Evolutionary conservation across 1,140 invertebrate species (phyloP).

Genomic region (Trichogramma pretiosum): DNA sequence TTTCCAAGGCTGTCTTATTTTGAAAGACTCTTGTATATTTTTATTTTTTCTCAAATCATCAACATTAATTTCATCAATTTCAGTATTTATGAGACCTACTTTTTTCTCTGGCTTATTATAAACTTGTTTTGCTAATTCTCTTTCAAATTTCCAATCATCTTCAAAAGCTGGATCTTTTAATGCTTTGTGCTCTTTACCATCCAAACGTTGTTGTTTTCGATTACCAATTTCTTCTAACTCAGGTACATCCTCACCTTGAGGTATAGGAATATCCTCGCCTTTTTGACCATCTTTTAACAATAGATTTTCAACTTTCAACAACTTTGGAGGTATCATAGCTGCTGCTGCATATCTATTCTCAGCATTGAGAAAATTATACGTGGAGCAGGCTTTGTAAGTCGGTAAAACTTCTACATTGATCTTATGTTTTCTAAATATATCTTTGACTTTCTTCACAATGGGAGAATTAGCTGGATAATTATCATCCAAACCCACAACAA

Average conservation of each 20-base stretch:
- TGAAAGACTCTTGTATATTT: not conserved
- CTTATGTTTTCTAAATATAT: slow-evolving; percentile 48
- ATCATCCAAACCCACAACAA: slow-evolving; percentile 67
- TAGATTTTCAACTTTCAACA: slow-evolving; percentile 3
- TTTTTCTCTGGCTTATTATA: not conserved
- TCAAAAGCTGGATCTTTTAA: too few relatives aligned
- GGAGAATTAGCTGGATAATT: slow-evolving; percentile 29
- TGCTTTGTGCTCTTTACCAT: too few relatives aligned
- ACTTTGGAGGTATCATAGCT: slow-evolving; percentile 64
- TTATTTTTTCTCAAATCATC: not conserved
- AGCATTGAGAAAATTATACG: slow-evolving; percentile 74
- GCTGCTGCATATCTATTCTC: slow-evolving; percentile 69
- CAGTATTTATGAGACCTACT: not conserved
- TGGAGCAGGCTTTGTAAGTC: slow-evolving; percentile 66
- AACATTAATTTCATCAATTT: not conserved
- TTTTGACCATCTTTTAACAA: slow-evolving; percentile 21
- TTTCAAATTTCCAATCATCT: not conserved
- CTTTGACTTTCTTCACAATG: slow-evolving; percentile 41
- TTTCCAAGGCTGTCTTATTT: not conserved
- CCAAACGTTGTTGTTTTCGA: too few relatives aligned
- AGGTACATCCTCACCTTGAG: too few relatives aligned
- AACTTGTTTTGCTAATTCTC: not conserved
- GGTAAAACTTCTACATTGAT: slow-evolving; percentile 65
- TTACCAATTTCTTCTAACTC: too few relatives aligned
- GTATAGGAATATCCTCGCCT: too few relatives aligned